Evolutionary conservation across 2,888 invertebrate species (phyloP).

Genomic region (Callosobruchus maculatus): DNA sequence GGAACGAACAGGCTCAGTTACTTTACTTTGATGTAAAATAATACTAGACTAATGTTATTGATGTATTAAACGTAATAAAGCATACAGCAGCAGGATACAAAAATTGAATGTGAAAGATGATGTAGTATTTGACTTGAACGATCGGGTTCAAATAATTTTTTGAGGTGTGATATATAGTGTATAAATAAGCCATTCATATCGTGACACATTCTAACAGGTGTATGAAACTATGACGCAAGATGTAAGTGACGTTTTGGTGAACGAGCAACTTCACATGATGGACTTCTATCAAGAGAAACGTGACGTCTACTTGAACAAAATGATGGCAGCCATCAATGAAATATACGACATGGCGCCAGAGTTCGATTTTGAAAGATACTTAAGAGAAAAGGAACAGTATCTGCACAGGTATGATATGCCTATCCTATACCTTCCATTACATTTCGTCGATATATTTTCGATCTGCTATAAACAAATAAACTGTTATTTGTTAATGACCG

Average conservation of each 20-base stretch:
- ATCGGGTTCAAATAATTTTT: no score
- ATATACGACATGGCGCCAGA: constrained; percentile 39
- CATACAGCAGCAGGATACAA: no score
- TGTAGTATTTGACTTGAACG: no score
- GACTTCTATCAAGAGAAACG: constrained; percentile 38
- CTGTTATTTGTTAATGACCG: no score
- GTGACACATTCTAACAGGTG: constrained; percentile 17
- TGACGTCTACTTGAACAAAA: constrained; percentile 34
- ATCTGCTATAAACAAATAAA: no score
- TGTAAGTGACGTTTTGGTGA: constrained; percentile 44
- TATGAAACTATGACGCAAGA: constrained; percentile 48
- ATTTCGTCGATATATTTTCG: no score
- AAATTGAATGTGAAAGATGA: no score
- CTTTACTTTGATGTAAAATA: no score
- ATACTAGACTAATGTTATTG: no score
- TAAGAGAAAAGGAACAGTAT: constrained; percentile 34
- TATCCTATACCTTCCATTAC: constrained; percentile 3
- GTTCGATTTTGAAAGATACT: constrained; percentile 43
- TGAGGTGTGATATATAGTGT: no score
- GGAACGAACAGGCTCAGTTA: no score
- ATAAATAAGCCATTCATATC: neutral
- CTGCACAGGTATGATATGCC: constrained; percentile 16
- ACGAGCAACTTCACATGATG: constrained; percentile 43
- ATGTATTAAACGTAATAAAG: no score
- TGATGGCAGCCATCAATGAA: constrained; percentile 41